Base-by-base conservation (phyloP, 1,140 invertebrate species). In the Megathymus violae region DNA sequence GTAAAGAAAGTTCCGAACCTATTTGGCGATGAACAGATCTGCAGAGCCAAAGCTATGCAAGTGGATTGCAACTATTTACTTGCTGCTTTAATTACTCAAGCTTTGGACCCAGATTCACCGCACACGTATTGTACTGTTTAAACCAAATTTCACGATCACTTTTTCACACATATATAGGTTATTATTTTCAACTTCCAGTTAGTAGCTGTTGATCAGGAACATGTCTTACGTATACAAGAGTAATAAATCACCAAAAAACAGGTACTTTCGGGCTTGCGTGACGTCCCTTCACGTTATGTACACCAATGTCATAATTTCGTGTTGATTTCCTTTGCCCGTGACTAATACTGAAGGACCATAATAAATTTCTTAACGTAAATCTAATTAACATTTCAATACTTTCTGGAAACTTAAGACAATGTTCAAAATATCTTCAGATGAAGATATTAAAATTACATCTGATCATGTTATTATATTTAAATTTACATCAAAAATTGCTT, bases 221-320 rank as follows among this genome's bases (percentile, higher is more conserved):
- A 17, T 10, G 15, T 25, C 25, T 44, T 7, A 14, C 44, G 44
- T 3, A 9, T 44, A 58, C 25, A 14, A 43, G 15, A 59, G 47
- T 66, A 71, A 86, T 90, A 88, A 88, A 88, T 90, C 84, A 88
- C 82, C 83, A 74, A 88, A 31, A 88, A 88, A 74, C 75, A 72
- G 76, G 73, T 75, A 72, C 72, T 64, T 67, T 63, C 52, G 46
- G 31, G 63, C 50, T 83, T 71, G 85, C 84, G 84, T 90, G 84
- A 83, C 78, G 62, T 65, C 65, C 48, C 76, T 51, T 65, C 68
- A 73, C 67, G 81, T 78, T 71, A 78, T 69, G 68, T 69, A 70
- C 64, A 65, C 63, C 82, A 84, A 88, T 85, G 82, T 90, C 84
- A 88, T 88, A 88, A 90, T 88, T 88, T 64, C 79, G 72, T 78